Conservation (phyloP, 2,888 invertebrate species). For the Serripes groenlandicus region DNA sequence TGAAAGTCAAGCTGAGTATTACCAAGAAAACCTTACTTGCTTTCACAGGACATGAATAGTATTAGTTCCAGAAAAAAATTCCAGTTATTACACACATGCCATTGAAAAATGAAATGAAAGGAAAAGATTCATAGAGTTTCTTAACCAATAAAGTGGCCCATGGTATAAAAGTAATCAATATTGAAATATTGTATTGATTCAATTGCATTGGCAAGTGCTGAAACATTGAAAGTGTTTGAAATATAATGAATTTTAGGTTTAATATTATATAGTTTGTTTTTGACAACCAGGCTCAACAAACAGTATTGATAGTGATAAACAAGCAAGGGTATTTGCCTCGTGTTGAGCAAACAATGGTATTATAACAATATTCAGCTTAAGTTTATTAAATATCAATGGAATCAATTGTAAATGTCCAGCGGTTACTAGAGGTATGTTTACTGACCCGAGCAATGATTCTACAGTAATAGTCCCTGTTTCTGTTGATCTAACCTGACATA, state of each 20-base stretch:
- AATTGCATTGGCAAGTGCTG: not conserved
- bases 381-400: not conserved
- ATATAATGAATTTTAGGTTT: not conserved
- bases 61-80: too few relatives aligned
- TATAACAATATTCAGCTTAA: conserved; percentile 5
- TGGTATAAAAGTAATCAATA: not conserved
- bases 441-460: not conserved
- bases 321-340: conserved; percentile 11
- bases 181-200: not conserved
- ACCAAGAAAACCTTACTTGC: too few relatives aligned
- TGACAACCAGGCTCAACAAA: conserved; percentile 7
- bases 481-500: too few relatives aligned
- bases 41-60: too few relatives aligned
- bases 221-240: not conserved
- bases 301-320: not conserved
- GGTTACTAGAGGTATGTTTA: not conserved
- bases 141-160: not conserved
- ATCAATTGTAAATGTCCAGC: conserved; percentile 16
- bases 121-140: too few relatives aligned
- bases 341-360: conserved; percentile 1
- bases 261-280: conserved; percentile 25
- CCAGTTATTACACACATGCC: too few relatives aligned
- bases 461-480: too few relatives aligned
- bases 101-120: too few relatives aligned
- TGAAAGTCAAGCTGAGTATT: too few relatives aligned